Evolutionary conservation across 2,797 vertebrate genomes (phyloP), one percentile per base, ranked within the genome.

Genomic region (Oreochromis mossambicus): DNA sequence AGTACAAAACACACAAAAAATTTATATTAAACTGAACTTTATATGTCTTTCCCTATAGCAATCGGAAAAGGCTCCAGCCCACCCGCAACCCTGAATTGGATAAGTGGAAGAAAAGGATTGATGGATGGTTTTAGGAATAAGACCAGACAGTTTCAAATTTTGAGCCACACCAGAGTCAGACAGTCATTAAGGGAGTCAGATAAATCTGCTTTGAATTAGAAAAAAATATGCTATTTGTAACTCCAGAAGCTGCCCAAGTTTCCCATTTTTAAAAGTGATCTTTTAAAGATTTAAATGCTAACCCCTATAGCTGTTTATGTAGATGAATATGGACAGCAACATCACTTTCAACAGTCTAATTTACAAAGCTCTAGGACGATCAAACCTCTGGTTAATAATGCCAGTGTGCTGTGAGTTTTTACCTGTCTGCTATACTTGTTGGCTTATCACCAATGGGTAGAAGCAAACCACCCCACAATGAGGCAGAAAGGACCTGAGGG

Each of bases 361-460:
- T 70, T 75, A 32, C 24, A 29, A 48, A 50, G 6, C 24, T 75
- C 43, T n/a, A 48, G 6, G 46, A 48, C 15, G 9, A 29, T 48
- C 4, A 73, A 48, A 17, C 15, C 68, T 48, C 56, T 75, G 24
- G 24, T 32, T 75, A 29, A 19, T 48, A 12, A 75, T 75, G 26
- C 6, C 26, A 50, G 43, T 75, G 26, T 50, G 10, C 2, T 54
- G 19, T 61, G 21, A 43, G n/a, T 77, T 29, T 80, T 79, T 94
- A 97, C 99, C 99, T 98, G 87, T 99, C 99, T 19, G 98, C 98
- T 78, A 99, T 99, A 84, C 96, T 97, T 17, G 98, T 98, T 3
- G 96, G 96, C 9, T 95, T 97, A 15, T 99, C 97, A 82, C 98
- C 98, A 3, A 99, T 95, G 34, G 98, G 97, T 2, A 99, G 94